phyloP scores from a whole-genome alignment of 2,888 invertebrate species.

The Mesoligia furuncula region DNA sequence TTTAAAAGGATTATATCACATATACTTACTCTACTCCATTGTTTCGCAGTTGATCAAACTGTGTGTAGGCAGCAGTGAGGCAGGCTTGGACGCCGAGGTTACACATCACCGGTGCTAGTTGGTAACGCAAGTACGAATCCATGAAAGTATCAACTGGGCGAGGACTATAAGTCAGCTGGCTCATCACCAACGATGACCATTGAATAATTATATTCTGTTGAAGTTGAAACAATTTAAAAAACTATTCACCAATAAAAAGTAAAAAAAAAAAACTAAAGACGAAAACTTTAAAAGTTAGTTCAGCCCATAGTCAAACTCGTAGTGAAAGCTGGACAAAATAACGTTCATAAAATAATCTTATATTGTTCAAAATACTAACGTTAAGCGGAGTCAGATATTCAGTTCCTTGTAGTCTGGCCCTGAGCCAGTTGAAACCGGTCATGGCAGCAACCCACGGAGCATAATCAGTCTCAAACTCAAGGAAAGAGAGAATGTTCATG shows the following conservation, averaged over 20 bases:
- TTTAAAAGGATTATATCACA: too few relatives aligned
- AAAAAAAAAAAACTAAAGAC: neutral
- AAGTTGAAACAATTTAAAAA: constrained; percentile 12
- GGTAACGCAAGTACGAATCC: constrained; percentile 81
- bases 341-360: neutral
- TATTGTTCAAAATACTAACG: constrained; percentile 66
- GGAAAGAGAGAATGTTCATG: constrained; percentile 92
- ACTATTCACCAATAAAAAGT: neutral
- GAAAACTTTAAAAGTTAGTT: neutral
- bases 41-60: constrained; percentile 71
- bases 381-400: constrained; percentile 68
- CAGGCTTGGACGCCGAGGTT: constrained; percentile 72
- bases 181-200: constrained; percentile 78
- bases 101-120: constrained; percentile 83
- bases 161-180: constrained; percentile 74
- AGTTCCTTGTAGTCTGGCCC: constrained; percentile 78
- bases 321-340: neutral
- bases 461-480: constrained; percentile 92
- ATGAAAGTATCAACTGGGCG: constrained; percentile 76
- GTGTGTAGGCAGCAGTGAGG: constrained; percentile 70
- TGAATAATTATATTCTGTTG: constrained; percentile 72
- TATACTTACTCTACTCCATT: constrained; percentile 72
- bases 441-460: constrained; percentile 95
- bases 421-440: constrained; percentile 89
- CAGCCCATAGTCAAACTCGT: neutral